A percentile compares a stretch with the other conserved stretches of the same genome.
phyloP scores from a whole-genome alignment of 1,140 invertebrate species.

The Drosophila carrolli region DNA sequence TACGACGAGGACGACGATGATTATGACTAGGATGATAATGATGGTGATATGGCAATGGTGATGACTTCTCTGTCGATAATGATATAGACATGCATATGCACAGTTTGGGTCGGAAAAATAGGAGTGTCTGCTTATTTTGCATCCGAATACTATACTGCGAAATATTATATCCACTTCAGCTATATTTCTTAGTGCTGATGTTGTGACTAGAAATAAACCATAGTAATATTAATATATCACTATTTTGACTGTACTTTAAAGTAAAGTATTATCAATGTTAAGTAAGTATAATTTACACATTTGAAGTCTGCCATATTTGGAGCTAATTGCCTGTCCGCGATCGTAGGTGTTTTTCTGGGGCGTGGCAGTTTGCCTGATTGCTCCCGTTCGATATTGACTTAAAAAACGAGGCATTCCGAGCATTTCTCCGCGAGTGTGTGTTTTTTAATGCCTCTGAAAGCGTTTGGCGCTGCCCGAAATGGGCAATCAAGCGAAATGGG shows the following conservation, averaged over 20 bases:
- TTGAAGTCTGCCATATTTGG: too few species aligned
- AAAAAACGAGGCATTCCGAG: conserved; percentile 17
- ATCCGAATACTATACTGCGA: too few species aligned
- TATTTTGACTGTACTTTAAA: too few species aligned
- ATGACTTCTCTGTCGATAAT: conserved; percentile 57
- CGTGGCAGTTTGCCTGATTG: conserved; percentile 14
- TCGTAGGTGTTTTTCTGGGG: not conserved
- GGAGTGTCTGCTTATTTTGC: too few species aligned
- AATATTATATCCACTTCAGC: too few species aligned
- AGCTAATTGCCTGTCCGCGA: not conserved
- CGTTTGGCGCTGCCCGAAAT: conserved; percentile 61
- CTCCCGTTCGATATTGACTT: conserved; percentile 40
- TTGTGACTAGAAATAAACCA: too few species aligned
- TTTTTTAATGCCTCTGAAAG: conserved; percentile 58
- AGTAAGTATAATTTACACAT: too few species aligned
- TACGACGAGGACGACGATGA: conserved; percentile 4
- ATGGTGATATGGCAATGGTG: conserved; percentile 27
- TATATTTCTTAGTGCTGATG: too few species aligned
- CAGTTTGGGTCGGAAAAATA: not conserved
- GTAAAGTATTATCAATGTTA: too few species aligned
- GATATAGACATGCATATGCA: conserved; percentile 25
- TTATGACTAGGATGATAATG: not conserved
- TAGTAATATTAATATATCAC: too few species aligned
- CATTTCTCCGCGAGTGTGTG: conserved; percentile 8
- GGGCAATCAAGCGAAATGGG: conserved; percentile 75